Evolutionary conservation across 2,888 invertebrate species (phyloP).

Genomic region (Spilosoma lubricipeda): DNA sequence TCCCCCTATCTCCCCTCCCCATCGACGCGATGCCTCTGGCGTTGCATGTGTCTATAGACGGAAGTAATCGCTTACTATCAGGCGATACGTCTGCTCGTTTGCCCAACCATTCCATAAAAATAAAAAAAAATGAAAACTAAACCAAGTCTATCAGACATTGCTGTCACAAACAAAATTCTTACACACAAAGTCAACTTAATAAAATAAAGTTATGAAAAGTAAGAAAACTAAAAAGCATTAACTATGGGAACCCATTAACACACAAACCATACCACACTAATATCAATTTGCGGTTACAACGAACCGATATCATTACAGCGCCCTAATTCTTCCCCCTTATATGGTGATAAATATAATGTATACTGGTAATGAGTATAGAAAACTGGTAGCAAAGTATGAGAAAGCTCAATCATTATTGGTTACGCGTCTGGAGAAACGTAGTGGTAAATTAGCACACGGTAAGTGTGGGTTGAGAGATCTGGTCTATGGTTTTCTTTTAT

Average conservation of each 20-base stretch:
- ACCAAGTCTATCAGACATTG: background rate
- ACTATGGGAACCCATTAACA: background rate
- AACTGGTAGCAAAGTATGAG: constrained; percentile 31
- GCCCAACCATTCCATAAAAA: no score
- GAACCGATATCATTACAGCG: constrained; percentile 12
- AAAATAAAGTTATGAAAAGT: background rate
- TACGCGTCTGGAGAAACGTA: constrained; percentile 22
- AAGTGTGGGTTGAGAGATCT: constrained; percentile 9
- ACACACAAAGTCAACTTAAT: background rate
- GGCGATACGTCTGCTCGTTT: no score
- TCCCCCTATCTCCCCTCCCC: no score
- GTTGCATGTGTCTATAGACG: no score
- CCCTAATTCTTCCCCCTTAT: constrained; percentile 27
- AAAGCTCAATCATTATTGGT: constrained; percentile 30
- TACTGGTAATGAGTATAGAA: constrained; percentile 30
- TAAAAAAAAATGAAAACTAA: no score
- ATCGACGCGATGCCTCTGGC: no score
- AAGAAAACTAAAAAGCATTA: background rate
- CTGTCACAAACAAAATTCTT: background rate
- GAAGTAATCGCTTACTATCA: no score
- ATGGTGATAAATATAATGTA: constrained; percentile 18
- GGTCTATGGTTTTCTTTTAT: background rate
- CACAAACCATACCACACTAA: constrained; percentile 4
- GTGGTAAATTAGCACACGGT: constrained; percentile 9
- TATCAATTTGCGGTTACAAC: constrained; percentile 23